Evolutionary conservation across 2,113 vertebrate genomes (phyloP).

Genomic region (Vicugna pacos): DNA sequence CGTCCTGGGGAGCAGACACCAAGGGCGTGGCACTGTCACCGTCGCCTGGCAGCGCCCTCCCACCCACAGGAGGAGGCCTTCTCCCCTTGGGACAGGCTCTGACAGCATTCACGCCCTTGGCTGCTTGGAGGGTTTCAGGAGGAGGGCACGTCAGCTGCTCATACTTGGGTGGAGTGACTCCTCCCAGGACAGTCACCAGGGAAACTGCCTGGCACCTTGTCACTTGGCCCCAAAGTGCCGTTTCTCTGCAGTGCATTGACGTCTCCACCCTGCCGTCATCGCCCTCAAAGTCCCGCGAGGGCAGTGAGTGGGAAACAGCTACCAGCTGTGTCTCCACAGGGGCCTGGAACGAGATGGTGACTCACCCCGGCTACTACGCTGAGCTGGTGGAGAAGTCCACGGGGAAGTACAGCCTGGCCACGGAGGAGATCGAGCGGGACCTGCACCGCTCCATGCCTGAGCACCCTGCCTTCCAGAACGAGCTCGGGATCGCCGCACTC

Average conservation of each 20-base stretch:
- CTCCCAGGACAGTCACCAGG: background rate
- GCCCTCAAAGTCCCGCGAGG: no score
- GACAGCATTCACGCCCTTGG: background rate
- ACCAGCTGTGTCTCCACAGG: conserved; percentile 85
- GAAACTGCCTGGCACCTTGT: background rate
- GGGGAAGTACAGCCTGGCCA: conserved; percentile 94
- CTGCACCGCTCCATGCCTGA: conserved; percentile 99
- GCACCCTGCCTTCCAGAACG: conserved; percentile 98
- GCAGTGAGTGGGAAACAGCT: background rate
- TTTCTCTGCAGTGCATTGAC: background rate
- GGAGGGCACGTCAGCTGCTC: background rate
- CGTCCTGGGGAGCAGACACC: background rate
- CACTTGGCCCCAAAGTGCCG: background rate
- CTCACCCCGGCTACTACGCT: conserved; percentile 95
- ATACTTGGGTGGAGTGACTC: background rate
- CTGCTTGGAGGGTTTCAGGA: background rate
- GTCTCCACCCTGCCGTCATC: background rate
- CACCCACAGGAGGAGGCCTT: no score
- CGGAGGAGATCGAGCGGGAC: conserved; percentile 98
- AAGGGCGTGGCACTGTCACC: rapidly evolving
- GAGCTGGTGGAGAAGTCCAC: conserved; percentile 94
- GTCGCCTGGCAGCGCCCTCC: rapidly evolving
- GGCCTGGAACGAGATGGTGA: conserved; percentile 96
- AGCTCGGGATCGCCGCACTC: conserved; percentile 96
- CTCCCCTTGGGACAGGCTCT: background rate